Conservation (phyloP, 2,113 vertebrate species). For the Ptilonorhynchus violaceus region DNA sequence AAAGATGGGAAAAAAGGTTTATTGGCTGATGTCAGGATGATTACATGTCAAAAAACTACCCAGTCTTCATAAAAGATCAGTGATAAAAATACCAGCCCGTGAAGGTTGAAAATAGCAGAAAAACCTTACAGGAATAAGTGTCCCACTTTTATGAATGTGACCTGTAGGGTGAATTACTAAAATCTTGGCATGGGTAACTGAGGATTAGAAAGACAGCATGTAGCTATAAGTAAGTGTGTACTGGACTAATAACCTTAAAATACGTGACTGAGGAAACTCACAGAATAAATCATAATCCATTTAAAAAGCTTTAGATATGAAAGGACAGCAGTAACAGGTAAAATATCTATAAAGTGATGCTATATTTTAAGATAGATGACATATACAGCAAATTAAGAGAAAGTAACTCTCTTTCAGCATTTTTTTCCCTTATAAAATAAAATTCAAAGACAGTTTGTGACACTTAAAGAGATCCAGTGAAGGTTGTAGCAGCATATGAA, state of each 20-base stretch:
- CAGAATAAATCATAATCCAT: background rate
- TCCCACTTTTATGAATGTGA: conserved; percentile 41
- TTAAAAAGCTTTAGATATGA: background rate
- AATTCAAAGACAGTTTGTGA: background rate
- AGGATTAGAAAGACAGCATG: conserved; percentile 1
- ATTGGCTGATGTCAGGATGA: background rate
- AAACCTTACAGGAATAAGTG: conserved; percentile 24
- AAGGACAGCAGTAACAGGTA: conserved; percentile 5
- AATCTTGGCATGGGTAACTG: background rate
- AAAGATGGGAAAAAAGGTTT: background rate
- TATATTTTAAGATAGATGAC: background rate
- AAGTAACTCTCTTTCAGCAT: background rate
- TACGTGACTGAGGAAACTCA: background rate
- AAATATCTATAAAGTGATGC: background rate
- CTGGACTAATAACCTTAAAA: background rate
- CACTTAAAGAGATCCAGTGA: background rate
- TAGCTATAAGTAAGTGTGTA: background rate
- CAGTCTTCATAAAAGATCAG: background rate
- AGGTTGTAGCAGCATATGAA: background rate
- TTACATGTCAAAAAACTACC: background rate
- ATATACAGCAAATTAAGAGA: background rate
- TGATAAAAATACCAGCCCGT: conserved; percentile 19
- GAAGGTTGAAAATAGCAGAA: conserved; percentile 7
- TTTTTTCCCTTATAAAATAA: background rate
- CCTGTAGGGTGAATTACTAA: background rate